Evolutionary conservation across 2,797 vertebrate genomes (phyloP), one percentile per base, ranked within the genome.

Genomic region (Xiphorhynchus erythropygius): DNA sequence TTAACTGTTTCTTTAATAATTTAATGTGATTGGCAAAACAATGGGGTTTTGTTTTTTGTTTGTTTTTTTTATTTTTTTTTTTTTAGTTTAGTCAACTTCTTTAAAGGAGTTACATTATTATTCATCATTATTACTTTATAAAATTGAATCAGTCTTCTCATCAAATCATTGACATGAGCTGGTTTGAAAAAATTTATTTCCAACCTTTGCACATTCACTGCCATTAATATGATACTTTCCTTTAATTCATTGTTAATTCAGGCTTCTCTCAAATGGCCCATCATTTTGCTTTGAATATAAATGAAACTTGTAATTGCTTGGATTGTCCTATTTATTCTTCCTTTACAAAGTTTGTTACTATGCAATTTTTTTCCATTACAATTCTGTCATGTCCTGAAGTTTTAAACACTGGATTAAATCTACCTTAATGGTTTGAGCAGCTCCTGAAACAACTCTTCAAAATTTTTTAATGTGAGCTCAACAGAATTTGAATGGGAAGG

Each of bases 171-270:
- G 42, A 71, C 25, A 57, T 35, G 32, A 86, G 14, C 28, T 92
- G 27, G 12, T 89, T 83, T 80, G 35, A 80, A 77, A 80, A 81
- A 18, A 74, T 55, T 78, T 84, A 17, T 76, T 92, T 86, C 13
- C 23, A 84, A 37, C 42, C 7, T 63, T 11, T 37, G 6, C 3
- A 33, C 87, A 82, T 76, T 79, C 24, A 41, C 24, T 37, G 12
- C 1, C 18, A n/a, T 81, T 81, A 87, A 89, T 74, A 24, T 2
- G 42, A 49, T 60, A 32, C 14, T 78, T 93, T 83, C 18, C 16
- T 81, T 84, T 87, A 87, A 87, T 84, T 75, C 14, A 60, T 68
- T 76, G 41, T 62, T 82, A 87, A 75, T 94, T 91, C n/a, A 79
- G 27, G 6, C 10, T 84, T 75, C 24, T 79, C 78, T 93, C 30